These are phyloP conservation scores for Lordiphosa fenestrarum DNA, from an alignment of 2,888 invertebrate species.

Conservation along the genomic window DNA sequence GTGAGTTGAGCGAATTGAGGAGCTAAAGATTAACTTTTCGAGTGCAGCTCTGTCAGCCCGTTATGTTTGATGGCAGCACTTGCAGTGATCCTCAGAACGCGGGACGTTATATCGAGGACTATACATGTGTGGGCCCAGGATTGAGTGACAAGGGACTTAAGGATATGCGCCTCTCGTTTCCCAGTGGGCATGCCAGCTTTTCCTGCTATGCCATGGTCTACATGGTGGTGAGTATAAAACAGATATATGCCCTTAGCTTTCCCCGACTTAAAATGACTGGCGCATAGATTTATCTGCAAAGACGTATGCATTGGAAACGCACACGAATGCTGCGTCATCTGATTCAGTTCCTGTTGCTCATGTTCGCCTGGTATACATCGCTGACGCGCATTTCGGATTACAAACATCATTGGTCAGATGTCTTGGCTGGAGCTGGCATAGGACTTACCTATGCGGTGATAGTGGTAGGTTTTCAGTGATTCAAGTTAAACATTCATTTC, in stretches of 20 bases:
- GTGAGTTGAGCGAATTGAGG: conserved; percentile 79
- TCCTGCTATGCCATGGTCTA: conserved; percentile 92
- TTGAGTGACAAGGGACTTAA: conserved; percentile 83
- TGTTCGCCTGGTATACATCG: conserved; percentile 91
- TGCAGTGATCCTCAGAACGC: conserved; percentile 83
- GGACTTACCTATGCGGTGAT: conserved; percentile 85
- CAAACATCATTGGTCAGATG: conserved; percentile 99
- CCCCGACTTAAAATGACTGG: background rate
- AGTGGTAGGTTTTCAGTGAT: conserved; percentile 83
- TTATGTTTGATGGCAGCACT: conserved; percentile 81
- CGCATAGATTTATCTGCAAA: conserved; percentile 92
- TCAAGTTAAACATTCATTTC: background rate
- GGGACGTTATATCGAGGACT: conserved; percentile 87
- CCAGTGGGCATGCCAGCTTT: conserved; percentile 95
- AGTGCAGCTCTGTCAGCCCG: conserved; percentile 88
- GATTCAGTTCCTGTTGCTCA: conserved; percentile 89
- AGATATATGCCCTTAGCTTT: background rate
- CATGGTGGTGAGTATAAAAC: conserved; percentile 86
- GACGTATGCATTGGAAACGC: conserved; percentile 89
- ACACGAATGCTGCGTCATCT: conserved; percentile 90
- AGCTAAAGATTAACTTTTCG: background rate
- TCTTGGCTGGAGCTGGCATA: conserved; percentile 89
- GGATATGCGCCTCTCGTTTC: conserved; percentile 92
- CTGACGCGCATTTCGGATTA: conserved; percentile 96
- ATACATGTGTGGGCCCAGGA: conserved; percentile 82